Conservation (phyloP, 2,888 invertebrate genomes). For the Euzophera pinguis region DNA sequence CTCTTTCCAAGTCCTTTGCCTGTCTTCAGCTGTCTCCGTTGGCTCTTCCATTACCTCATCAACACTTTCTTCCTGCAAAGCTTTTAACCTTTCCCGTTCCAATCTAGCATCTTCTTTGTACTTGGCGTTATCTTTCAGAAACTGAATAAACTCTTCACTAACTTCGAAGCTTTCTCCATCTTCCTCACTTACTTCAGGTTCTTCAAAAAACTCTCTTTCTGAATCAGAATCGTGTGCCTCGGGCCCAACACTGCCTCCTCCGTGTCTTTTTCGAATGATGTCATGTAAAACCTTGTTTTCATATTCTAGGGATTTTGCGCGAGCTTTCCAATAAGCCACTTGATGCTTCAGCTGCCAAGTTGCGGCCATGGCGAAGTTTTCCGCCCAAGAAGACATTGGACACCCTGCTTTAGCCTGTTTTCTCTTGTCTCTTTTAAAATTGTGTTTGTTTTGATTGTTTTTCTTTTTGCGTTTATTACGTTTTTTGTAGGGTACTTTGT, state of each 20-base stretch:
- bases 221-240: slow-evolving; percentile 9
- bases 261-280: slow-evolving; percentile 52
- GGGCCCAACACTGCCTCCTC: slow-evolving; percentile 24
- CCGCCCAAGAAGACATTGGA: slow-evolving; percentile 65
- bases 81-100: slow-evolving; percentile 46
- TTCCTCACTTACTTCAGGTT: slow-evolving; percentile 34
- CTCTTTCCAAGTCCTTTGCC: slow-evolving; percentile 59
- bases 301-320: slow-evolving; percentile 75
- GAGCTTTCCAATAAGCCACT: slow-evolving; percentile 81
- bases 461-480: slow-evolving; percentile 34
- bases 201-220: slow-evolving; percentile 29
- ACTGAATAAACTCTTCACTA: slow-evolving; percentile 82
- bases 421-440: slow-evolving; percentile 28
- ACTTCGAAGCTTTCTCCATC: slow-evolving; percentile 66
- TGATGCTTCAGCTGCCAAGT: slow-evolving; percentile 79
- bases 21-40: slow-evolving; percentile 34
- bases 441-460: slow-evolving; percentile 35
- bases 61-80: slow-evolving; percentile 26
- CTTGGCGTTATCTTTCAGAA: slow-evolving; percentile 80
- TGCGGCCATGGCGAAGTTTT: slow-evolving; percentile 54
- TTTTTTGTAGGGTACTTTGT: slow-evolving; percentile 21
- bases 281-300: slow-evolving; percentile 79
- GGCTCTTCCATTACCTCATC: slow-evolving; percentile 33
- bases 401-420: slow-evolving; percentile 29
- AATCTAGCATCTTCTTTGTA: slow-evolving; percentile 62